These are phyloP conservation scores for Plutomurus gul DNA, from an alignment of 1,140 invertebrate species.

Conservation along the genomic window DNA sequence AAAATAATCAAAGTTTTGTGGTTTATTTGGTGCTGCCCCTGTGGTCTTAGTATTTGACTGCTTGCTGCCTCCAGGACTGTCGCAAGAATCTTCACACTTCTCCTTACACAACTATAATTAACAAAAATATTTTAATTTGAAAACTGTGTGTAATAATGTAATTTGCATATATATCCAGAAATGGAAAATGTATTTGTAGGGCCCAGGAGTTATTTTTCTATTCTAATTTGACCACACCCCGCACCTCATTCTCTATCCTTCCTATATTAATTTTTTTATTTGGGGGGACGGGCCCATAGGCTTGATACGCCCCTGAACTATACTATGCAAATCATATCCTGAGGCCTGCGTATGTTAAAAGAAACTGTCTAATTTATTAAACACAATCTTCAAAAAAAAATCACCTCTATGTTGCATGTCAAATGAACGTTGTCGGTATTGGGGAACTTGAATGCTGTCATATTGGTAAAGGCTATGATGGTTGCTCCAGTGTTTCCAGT, in stretches of 20 bases:
- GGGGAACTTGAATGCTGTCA: conserved; percentile 75
- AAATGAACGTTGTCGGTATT: conserved; percentile 72
- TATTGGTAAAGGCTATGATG: conserved; percentile 68
- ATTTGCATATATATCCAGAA: no score
- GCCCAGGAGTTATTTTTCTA: no score
- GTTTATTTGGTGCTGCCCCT: not conserved
- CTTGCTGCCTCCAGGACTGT: not conserved
- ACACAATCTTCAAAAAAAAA: no score
- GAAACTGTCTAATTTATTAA: no score
- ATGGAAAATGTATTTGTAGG: no score
- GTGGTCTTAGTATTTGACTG: not conserved
- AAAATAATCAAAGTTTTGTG: not conserved
- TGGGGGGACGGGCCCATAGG: no score
- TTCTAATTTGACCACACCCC: no score
- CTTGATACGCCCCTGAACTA: not conserved
- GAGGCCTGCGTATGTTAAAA: no score
- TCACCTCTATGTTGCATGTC: conserved; percentile 74
- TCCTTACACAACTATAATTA: conserved; percentile 52
- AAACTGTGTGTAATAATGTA: no score
- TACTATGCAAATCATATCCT: not conserved
- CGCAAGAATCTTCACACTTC: conserved; percentile 50
- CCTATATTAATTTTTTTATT: no score
- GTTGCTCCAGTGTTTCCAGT: conserved; percentile 65
- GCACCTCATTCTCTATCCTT: no score
- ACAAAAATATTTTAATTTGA: no score